phyloP scores from a whole-genome alignment of 2,797 vertebrate genomes.

The Lophura swinhoii region DNA sequence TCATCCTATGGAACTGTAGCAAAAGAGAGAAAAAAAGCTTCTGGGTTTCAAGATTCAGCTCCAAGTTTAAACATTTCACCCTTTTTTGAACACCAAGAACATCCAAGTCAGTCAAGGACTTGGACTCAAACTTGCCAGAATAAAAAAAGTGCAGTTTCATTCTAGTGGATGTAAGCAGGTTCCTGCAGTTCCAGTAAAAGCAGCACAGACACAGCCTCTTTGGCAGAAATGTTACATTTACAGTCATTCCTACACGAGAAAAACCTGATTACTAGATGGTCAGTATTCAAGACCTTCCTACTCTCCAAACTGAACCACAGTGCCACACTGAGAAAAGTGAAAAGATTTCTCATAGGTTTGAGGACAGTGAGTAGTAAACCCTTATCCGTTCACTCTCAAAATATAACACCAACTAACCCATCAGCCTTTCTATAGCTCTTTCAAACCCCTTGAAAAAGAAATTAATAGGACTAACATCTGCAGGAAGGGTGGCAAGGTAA shows the following conservation, averaged over 20 bases:
- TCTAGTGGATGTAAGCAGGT: neutral
- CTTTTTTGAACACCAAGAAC: neutral
- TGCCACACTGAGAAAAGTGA: accelerated
- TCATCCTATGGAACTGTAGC: neutral
- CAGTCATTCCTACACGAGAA: neutral
- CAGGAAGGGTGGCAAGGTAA: neutral
- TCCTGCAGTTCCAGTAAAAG: neutral
- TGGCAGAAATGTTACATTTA: neutral
- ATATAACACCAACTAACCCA: neutral
- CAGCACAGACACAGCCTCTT: neutral
- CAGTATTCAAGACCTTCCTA: neutral
- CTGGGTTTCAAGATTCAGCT: neutral
- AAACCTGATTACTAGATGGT: neutral
- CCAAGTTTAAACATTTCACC: neutral
- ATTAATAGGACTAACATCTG: neutral
- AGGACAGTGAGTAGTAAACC: neutral
- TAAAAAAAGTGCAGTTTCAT: neutral
- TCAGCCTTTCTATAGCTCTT: neutral
- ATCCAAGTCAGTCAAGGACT: neutral
- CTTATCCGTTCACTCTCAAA: neutral
- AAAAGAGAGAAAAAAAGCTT: neutral
- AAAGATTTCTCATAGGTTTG: neutral
- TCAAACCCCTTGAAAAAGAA: neutral
- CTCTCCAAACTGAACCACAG: neutral
- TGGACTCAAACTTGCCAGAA: neutral